These are phyloP conservation scores for Cantharis flavilabris DNA, from an alignment of 2,888 invertebrate genomes.

Conservation along the genomic window DNA sequence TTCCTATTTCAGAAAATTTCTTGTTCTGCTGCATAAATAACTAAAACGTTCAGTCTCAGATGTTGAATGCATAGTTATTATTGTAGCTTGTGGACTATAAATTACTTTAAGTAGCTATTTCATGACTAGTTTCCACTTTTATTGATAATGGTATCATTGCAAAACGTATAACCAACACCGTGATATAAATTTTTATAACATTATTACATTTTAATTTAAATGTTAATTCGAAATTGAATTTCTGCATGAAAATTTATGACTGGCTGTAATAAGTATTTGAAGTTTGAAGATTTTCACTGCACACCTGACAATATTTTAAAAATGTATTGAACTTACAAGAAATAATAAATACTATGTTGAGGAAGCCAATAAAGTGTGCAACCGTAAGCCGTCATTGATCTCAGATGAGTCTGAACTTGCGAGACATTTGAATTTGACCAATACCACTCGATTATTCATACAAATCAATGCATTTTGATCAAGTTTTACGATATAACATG, in stretches of 20 bases:
- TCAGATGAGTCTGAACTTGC: background rate
- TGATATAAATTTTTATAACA: conserved; percentile 15
- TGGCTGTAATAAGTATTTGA: background rate
- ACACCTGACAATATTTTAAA: background rate
- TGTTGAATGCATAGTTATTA: conserved; percentile 30
- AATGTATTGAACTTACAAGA: background rate
- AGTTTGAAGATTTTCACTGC: background rate
- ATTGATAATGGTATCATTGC: conserved; percentile 20
- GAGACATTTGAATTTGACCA: background rate
- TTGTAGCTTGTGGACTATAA: conserved; percentile 26
- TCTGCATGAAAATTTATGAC: background rate
- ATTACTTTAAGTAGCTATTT: conserved; percentile 26
- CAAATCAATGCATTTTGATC: background rate
- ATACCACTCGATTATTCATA: background rate
- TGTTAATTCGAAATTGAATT: background rate
- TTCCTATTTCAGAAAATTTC: conserved; percentile 26
- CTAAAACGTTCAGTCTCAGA: conserved; percentile 25
- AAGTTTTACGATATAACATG: background rate
- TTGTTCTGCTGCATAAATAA: conserved; percentile 27
- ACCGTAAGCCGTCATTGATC: background rate
- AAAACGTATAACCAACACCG: conserved; percentile 8
- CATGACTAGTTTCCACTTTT: conserved; percentile 22
- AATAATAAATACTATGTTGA: background rate
- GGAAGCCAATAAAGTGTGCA: background rate
- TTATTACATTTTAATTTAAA: background rate